phyloP scores from a whole-genome alignment of 1,140 invertebrate species.

The Eubasilissa regina region DNA sequence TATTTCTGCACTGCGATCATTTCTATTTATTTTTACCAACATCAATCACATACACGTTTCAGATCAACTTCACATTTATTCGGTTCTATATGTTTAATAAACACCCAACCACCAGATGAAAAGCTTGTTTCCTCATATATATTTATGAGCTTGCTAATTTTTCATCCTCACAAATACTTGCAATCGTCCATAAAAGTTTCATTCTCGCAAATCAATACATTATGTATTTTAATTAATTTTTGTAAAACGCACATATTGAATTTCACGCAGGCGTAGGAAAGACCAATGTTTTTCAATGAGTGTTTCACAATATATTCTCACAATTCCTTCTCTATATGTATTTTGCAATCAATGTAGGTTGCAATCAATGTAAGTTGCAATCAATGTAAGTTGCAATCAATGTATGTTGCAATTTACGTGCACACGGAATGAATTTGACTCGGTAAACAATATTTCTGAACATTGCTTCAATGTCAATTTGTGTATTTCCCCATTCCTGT shows the following conservation, averaged over 20 bases:
- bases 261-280: background rate
- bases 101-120: too few species aligned
- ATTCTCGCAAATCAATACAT: constrained; percentile 13
- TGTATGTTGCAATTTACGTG: too few species aligned
- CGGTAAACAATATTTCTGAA: too few species aligned
- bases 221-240: constrained; percentile 1
- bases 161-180: background rate
- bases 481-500: constrained; percentile 30
- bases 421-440: too few species aligned
- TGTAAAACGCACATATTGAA: background rate
- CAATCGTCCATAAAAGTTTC: background rate
- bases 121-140: constrained; percentile 10
- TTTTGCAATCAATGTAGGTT: too few species aligned
- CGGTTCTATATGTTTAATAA: background rate
- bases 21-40: constrained; percentile 29
- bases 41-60: constrained; percentile 26
- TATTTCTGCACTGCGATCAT: constrained; percentile 39
- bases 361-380: too few species aligned
- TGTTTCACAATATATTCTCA: too few species aligned
- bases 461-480: background rate
- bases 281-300: too few species aligned
- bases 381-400: too few species aligned
- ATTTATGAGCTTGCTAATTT: constrained; percentile 16
- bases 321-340: too few species aligned
- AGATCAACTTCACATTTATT: constrained; percentile 19